Evolutionary conservation across 2,113 vertebrate genomes (phyloP).

Genomic region (Bostrychus sinensis): DNA sequence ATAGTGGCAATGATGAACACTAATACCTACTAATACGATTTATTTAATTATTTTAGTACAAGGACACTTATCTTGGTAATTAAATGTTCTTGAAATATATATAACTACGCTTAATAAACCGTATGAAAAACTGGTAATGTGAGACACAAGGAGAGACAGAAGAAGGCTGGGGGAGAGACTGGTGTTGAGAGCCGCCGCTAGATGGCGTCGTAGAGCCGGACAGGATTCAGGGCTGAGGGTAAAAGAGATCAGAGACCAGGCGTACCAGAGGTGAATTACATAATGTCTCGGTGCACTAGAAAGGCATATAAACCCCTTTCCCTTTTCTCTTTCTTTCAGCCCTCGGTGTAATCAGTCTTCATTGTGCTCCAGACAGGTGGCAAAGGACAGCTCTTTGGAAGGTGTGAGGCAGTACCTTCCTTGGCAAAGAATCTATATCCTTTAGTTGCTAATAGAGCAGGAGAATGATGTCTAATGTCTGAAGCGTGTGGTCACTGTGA

Average conservation of each 20-base stretch:
- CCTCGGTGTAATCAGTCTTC: not conserved
- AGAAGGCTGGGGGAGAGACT: not conserved
- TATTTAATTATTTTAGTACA: not conserved
- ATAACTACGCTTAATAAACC: not conserved
- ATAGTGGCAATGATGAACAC: too few relatives aligned
- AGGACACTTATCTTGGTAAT: not conserved
- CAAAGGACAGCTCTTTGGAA: conserved; percentile 6
- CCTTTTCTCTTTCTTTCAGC: conserved; percentile 12
- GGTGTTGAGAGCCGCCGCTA: conserved; percentile 73
- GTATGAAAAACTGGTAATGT: not conserved
- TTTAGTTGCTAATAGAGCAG: conserved; percentile 5
- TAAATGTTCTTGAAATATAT: not conserved
- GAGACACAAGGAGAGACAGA: not conserved
- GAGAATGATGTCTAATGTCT: conserved; percentile 9
- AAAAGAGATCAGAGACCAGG: conserved; percentile 59
- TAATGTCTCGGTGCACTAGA: conserved; percentile 70
- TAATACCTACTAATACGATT: not conserved
- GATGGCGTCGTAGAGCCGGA: conserved; percentile 92
- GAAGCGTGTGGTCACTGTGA: not conserved
- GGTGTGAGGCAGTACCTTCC: not conserved
- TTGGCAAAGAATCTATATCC: not conserved
- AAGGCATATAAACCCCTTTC: conserved; percentile 45
- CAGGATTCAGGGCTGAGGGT: conserved; percentile 49
- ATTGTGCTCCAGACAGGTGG: conserved; percentile 10
- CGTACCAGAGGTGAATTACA: conserved; percentile 75